Base-by-base conservation (phyloP, 2,888 invertebrate species). In the Lithophane leautieri region DNA sequence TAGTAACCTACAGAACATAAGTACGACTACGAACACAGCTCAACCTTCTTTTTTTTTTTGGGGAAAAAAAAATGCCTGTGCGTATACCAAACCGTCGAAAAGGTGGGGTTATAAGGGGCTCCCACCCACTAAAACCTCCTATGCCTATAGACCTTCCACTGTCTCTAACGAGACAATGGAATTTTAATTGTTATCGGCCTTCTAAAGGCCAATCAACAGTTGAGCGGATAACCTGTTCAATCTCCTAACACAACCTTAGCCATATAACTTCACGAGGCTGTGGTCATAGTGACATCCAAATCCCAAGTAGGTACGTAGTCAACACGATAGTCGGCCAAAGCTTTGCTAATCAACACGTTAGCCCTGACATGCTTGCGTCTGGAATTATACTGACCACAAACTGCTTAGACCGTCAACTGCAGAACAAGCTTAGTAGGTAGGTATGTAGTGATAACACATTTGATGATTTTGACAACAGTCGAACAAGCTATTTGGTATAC, bases 361-460 rank as follows among this genome's bases (percentile, higher is more conserved):
- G n/a, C 25, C 25, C 44, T 58, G 56, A 78, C 78, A 83, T 60
- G 69, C 40, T 60, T n/a, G 58, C 54, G n/a, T 67, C 63, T 50
- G 56, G 50, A 61, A 79, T 79, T 79, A 76, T 50, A 56, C 34
- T 78, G 70, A 80, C 83, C 83, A 68, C 80, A 83, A 63, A 56
- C 65, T 78, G 65, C 58, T 78, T 83, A 68, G 12, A 14, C 4
- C n/a, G 44, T 83, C 78, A 83, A 60, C 28, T 61, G 44, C 69
- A 81, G 79, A 50, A 25, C 47, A n/a, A 58, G 67, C 52, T 56
- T 66, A n/a, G 8, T 8, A 47, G 16, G 9, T 52, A 42, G 8
- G 3, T 19, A 19, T 34, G 1, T 34, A 44, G 6, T 9, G 2
- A 22, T 47, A 28, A 54, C n/a, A 58, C 2, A 1, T n/a, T 54